Conservation (phyloP, 2,113 vertebrate genomes). For the Melanocharis versteri region DNA sequence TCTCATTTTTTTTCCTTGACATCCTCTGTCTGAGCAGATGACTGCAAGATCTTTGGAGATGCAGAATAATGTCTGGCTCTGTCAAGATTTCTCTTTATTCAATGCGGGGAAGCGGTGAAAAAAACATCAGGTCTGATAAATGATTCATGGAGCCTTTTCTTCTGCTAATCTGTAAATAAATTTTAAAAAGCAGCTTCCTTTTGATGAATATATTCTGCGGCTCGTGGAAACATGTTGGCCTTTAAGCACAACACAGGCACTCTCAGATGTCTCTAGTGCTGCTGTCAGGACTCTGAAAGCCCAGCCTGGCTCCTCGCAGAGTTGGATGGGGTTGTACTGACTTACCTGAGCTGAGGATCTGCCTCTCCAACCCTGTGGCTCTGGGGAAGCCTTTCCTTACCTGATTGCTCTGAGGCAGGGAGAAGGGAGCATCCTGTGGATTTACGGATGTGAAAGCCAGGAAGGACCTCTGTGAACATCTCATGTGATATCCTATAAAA, state of each 20-base stretch:
- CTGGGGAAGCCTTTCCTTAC: background rate
- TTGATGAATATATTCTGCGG: constrained; percentile 65
- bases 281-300: background rate
- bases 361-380: background rate
- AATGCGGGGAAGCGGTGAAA: background rate
- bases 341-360: background rate
- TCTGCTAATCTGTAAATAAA: constrained; percentile 69
- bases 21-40: background rate
- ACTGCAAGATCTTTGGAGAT: background rate
- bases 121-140: constrained; percentile 56
- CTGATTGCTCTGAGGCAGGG: background rate
- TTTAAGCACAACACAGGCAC: constrained; percentile 8
- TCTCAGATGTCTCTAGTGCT: background rate
- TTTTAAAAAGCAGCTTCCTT: constrained; percentile 51
- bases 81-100: constrained; percentile 52
- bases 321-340: background rate
- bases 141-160: constrained; percentile 63
- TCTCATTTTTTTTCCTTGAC: background rate
- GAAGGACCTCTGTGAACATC: background rate
- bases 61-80: constrained; percentile 17
- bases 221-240: constrained; percentile 44
- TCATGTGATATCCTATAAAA: accelerated
- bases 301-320: background rate
- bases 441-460: background rate
- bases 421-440: background rate